Percentiles rank a stretch among this genome's conserved stretches.
Conservation (phyloP, 2,113 vertebrate species). For the Lamprotornis superbus region DNA sequence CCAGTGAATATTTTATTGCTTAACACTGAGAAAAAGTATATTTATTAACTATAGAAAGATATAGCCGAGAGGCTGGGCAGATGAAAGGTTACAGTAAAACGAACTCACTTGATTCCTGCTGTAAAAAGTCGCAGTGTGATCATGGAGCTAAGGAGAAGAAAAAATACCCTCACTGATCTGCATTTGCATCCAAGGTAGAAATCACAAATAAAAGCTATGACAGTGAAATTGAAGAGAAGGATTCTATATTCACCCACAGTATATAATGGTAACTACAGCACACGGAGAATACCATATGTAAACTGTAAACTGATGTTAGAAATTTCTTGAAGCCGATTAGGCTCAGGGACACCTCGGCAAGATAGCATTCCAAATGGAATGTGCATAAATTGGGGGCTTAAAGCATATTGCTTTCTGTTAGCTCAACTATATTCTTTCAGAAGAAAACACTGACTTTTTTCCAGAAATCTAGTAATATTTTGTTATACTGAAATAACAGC, state of each 20-base stretch:
- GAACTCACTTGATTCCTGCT: background rate
- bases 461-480: background rate
- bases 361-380: background rate
- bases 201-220: background rate
- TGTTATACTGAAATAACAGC: background rate
- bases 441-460: background rate
- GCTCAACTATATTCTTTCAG: background rate
- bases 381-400: background rate
- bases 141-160: background rate
- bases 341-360: background rate
- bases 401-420: background rate
- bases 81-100: slow-evolving; percentile 49
- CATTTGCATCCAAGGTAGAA: slow-evolving; percentile 10
- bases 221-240: background rate
- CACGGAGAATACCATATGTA: background rate
- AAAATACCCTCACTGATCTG: background rate
- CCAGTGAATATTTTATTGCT: slow-evolving; percentile 92
- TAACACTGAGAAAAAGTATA: slow-evolving; percentile 78
- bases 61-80: slow-evolving; percentile 69
- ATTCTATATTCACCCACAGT: background rate
- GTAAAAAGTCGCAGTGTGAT: background rate
- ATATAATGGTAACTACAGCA: background rate
- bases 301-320: background rate
- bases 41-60: slow-evolving; percentile 90
- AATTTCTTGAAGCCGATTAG: slow-evolving; percentile 8